Evolutionary conservation across 2,888 invertebrate species (phyloP).

Genomic region (Pyrgus malvae): DNA sequence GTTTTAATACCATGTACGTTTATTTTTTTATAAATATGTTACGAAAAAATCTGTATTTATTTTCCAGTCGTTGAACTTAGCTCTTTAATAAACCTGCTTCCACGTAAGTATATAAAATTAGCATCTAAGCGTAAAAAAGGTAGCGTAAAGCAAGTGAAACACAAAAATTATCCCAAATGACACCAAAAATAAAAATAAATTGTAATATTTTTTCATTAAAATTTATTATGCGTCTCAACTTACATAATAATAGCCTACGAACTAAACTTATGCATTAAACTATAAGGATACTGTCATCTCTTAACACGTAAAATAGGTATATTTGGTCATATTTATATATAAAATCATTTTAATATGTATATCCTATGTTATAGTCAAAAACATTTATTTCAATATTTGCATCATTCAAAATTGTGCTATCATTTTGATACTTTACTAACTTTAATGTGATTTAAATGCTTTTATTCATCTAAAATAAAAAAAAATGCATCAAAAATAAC

Average conservation of each 20-base stretch:
- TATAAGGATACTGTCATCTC: conserved; percentile 22
- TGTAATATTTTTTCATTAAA: conserved; percentile 34
- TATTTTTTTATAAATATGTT: no score
- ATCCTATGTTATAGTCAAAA: conserved; percentile 1
- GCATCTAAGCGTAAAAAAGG: neutral
- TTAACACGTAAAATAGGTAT: conserved; percentile 16
- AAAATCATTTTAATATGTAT: conserved; percentile 3
- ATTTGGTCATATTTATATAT: conserved; percentile 27
- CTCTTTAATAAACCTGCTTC: no score
- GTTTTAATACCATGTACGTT: no score
- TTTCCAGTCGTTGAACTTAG: no score
- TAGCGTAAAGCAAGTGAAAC: neutral
- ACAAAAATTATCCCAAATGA: no score
- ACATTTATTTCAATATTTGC: conserved; percentile 9
- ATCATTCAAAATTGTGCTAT: conserved; percentile 18
- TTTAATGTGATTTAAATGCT: conserved; percentile 24
- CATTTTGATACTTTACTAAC: conserved; percentile 2
- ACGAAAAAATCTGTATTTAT: no score
- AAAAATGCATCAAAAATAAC: conserved; percentile 17
- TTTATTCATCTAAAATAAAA: conserved; percentile 15
- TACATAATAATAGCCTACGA: conserved; percentile 38
- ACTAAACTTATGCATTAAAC: conserved; percentile 26
- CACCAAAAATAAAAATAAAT: neutral
- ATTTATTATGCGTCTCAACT: conserved; percentile 52
- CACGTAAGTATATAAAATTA: no score